phyloP scores from a whole-genome alignment of 2,797 vertebrate genomes.

The Syndactyla subalaris region DNA sequence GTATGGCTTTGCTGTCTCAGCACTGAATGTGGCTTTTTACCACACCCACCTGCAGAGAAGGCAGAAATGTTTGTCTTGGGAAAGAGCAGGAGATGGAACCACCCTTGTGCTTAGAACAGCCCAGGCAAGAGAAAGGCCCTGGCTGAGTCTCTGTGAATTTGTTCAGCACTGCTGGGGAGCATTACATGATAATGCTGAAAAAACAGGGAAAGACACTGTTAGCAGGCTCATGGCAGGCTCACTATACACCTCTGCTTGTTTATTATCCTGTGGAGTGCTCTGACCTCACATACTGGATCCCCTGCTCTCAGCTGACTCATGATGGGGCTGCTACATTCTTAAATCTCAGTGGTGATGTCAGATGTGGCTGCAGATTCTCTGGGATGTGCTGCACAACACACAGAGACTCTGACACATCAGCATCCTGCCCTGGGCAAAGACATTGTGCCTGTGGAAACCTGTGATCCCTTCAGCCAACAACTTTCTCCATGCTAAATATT shows the following conservation, averaged over 20 bases:
- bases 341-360: neutral
- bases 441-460: neutral
- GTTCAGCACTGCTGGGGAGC: neutral
- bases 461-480: neutral
- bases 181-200: neutral
- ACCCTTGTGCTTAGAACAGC: neutral
- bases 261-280: neutral
- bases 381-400: neutral
- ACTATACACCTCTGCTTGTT: neutral
- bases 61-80: constrained; percentile 12
- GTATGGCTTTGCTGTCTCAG: neutral
- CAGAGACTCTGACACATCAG: neutral
- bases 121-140: neutral
- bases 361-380: neutral
- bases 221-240: neutral
- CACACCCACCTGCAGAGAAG: neutral
- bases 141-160: neutral
- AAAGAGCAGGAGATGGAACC: neutral
- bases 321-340: neutral
- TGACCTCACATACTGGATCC: neutral
- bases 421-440: neutral
- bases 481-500: neutral
- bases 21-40: constrained; percentile 17
- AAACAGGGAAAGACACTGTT: accelerated
- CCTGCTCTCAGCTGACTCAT: neutral